Percentiles rank a stretch among this genome's conserved stretches.
phyloP scores from a whole-genome alignment of 2,113 vertebrate genomes.

The Ciconia stormi region DNA sequence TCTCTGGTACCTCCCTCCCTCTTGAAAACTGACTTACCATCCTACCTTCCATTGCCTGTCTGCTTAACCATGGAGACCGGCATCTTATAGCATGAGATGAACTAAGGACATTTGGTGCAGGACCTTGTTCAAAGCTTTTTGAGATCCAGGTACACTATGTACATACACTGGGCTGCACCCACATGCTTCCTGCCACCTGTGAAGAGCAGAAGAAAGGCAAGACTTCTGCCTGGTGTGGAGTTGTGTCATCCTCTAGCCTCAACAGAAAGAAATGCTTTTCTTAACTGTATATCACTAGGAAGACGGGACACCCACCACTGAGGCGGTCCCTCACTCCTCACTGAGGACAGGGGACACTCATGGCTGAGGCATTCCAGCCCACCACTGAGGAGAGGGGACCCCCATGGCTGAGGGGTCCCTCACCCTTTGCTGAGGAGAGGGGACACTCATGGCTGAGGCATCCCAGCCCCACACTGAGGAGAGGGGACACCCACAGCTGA shows the following conservation, averaged over 20 bases:
- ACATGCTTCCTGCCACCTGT: not conserved
- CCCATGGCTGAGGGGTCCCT: accelerated
- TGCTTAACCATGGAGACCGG: not conserved
- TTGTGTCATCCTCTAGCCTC: not conserved
- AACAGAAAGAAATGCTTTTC: not conserved
- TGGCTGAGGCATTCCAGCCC: too few relatives aligned
- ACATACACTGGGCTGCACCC: not conserved
- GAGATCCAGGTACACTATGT: not conserved
- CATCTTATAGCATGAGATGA: accelerated
- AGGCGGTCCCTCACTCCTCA: accelerated
- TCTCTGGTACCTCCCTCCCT: not conserved
- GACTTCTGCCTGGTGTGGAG: not conserved
- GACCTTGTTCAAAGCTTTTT: not conserved
- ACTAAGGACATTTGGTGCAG: not conserved
- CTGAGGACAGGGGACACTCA: not conserved
- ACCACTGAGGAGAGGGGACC: too few relatives aligned
- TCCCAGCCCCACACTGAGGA: not conserved
- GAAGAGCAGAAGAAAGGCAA: not conserved
- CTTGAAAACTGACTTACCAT: not conserved
- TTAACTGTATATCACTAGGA: not conserved
- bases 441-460: too few relatives aligned
- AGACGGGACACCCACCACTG: accelerated
- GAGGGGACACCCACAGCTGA: not conserved
- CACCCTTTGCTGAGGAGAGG: accelerated
- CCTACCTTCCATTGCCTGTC: not conserved